These are phyloP conservation scores for Lycocerus yunnanus DNA, from an alignment of 2,888 invertebrate genomes.

Conservation along the genomic window DNA sequence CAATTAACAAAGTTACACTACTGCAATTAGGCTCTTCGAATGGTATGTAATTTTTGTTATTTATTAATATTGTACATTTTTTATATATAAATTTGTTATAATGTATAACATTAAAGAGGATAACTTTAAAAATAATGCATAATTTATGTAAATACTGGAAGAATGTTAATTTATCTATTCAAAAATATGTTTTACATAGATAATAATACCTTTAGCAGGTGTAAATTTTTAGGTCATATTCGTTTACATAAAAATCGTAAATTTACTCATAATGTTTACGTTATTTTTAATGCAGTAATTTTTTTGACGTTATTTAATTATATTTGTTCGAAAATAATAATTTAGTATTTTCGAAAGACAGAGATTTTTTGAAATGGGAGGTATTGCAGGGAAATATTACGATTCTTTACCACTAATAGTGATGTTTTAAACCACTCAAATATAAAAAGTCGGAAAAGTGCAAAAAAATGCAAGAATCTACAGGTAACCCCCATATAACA, in stretches of 20 bases:
- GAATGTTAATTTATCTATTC: not conserved
- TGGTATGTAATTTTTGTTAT: not conserved
- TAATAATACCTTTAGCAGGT: not conserved
- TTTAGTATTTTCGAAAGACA: too few species aligned
- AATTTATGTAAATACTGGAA: not conserved
- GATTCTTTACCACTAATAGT: too few species aligned
- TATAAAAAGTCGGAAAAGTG: too few species aligned
- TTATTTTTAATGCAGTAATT: not conserved
- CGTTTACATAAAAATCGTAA: not conserved
- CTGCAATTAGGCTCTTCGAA: not conserved
- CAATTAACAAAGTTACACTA: not conserved
- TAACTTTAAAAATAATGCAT: not conserved
- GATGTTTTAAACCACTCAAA: too few species aligned
- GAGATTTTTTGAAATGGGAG: too few species aligned
- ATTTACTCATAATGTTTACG: not conserved
- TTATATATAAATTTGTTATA: not conserved
- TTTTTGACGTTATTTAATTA: not conserved
- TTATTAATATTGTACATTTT: not conserved
- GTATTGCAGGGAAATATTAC: too few species aligned
- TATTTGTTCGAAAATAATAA: not conserved
- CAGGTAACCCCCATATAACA: too few species aligned
- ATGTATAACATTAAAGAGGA: not conserved
- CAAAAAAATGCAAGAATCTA: too few species aligned
- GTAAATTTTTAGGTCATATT: constrained; percentile 1
- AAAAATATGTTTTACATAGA: not conserved